A percentile compares a stretch with the other conserved stretches of the same genome.
Conservation (phyloP, 2,113 vertebrate genomes). For the Naja naja region DNA sequence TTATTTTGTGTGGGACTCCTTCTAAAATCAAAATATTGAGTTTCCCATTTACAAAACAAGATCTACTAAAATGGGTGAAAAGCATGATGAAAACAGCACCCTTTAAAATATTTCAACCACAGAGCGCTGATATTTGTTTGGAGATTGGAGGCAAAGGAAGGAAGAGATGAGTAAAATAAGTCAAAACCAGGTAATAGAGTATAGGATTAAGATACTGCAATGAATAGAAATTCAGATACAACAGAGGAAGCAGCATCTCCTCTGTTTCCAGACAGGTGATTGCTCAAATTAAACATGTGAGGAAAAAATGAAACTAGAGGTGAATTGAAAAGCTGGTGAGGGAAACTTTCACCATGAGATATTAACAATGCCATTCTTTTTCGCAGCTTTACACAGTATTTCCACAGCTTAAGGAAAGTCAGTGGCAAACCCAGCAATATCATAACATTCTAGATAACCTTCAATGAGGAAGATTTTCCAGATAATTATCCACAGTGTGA, state of each 20-base stretch:
- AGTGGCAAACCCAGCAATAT: neutral
- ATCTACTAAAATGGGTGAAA: constrained; percentile 28
- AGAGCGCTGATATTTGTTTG: neutral
- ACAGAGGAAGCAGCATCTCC: constrained; percentile 25
- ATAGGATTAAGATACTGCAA: constrained; percentile 3
- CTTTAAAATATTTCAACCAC: constrained; percentile 38
- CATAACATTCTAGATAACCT: neutral
- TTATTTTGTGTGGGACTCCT: neutral
- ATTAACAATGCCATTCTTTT: neutral
- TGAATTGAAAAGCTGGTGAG: neutral
- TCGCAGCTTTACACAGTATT: constrained; percentile 32
- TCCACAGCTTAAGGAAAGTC: neutral
- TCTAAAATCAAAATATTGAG: neutral
- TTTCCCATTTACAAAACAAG: constrained; percentile 46
- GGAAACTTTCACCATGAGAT: neutral
- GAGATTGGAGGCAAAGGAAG: neutral
- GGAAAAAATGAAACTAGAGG: constrained; percentile 31
- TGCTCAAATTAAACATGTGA: constrained; percentile 23
- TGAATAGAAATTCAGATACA: constrained; percentile 24
- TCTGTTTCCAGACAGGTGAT: neutral
- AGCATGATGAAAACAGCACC: constrained; percentile 40
- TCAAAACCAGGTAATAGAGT: neutral
- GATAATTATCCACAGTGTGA: neutral
- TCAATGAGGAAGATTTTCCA: neutral
- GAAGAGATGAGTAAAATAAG: neutral